phyloP scores from a whole-genome alignment of 2,888 invertebrate species.

The Heliconius ismenius region DNA sequence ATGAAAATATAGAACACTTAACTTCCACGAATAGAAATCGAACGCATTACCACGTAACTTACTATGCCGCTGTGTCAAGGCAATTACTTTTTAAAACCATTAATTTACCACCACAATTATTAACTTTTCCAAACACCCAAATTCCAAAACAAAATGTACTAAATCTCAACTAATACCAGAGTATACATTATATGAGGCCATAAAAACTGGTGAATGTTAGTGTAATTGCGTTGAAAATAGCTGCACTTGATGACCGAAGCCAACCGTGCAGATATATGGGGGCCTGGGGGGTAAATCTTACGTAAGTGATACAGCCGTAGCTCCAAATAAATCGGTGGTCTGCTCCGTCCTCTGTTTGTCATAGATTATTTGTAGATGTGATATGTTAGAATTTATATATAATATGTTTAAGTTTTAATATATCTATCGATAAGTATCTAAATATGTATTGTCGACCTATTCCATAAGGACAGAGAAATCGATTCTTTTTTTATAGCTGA shows the following conservation, averaged over 20 bases:
- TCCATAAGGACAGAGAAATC: too few relatives aligned
- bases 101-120: background rate
- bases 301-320: constrained; percentile 70
- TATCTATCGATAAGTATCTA: too few relatives aligned
- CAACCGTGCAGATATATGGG: constrained; percentile 52
- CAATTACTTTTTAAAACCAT: background rate
- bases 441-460: too few relatives aligned
- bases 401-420: too few relatives aligned
- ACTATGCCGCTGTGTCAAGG: too few relatives aligned
- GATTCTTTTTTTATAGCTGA: too few relatives aligned
- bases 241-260: constrained; percentile 39
- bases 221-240: constrained; percentile 43
- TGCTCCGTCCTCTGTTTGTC: constrained; percentile 42
- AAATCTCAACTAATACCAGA: background rate
- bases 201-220: constrained; percentile 19
- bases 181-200: background rate
- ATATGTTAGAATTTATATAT: too few relatives aligned
- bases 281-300: constrained; percentile 55
- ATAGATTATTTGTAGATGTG: constrained; percentile 40
- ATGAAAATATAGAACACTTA: too few relatives aligned
- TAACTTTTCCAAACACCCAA: background rate
- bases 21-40: too few relatives aligned
- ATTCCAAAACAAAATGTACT: background rate
- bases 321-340: constrained; percentile 69
- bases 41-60: too few relatives aligned